Base-by-base conservation (phyloP, 2,113 vertebrate species). In the Lamprologus ornatipinnis region DNA sequence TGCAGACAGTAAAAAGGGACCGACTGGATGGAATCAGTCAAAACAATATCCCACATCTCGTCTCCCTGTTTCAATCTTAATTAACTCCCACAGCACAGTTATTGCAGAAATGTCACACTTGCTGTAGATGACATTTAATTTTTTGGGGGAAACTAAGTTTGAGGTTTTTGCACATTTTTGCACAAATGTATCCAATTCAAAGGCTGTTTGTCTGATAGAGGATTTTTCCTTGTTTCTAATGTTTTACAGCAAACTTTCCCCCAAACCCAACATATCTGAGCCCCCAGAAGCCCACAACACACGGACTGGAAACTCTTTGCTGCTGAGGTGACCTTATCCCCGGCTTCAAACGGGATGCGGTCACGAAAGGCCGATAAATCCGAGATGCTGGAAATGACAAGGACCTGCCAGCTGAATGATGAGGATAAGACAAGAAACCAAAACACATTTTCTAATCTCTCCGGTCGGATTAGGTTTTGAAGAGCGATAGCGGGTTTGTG, bases 361-460 rank as follows among this genome's bases (percentile, higher is more conserved):
- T 89, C 89, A 84, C 21, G 82, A 89, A 82, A 93, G 91, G 78
- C 80, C 60, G 85, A 89, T 90, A 86, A 85, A 94, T 95, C 91
- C 40, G 86, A 75, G 73, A 90, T 31, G 58, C 84, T 73, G 80
- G 37, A 45, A 86, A 90, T 5, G 89, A 90, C 84, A 85, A 81
- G 60, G 31, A 88, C 68, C 65, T 68, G 37, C 79, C 70, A 23
- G 54, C 82, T 87, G 87, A 95, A 81, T 70, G 84, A 92, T 81
- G 73, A 54, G 89, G 90, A 93, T 87, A 88, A 85, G 40, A 47
- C 65, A 54, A 89, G 91, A 89, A 87, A 92, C 92, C 9, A 94
- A 88, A 92, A 87, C 79, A 53, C 89, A 47, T 89, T 85, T 93
- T 31, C 83, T 91, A 93, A 95, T 95, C 93, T 93, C 87, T 90